These are phyloP conservation scores for Habroteleia sp. DNA, from an alignment of 2,888 invertebrate genomes.

Conservation along the genomic window DNA sequence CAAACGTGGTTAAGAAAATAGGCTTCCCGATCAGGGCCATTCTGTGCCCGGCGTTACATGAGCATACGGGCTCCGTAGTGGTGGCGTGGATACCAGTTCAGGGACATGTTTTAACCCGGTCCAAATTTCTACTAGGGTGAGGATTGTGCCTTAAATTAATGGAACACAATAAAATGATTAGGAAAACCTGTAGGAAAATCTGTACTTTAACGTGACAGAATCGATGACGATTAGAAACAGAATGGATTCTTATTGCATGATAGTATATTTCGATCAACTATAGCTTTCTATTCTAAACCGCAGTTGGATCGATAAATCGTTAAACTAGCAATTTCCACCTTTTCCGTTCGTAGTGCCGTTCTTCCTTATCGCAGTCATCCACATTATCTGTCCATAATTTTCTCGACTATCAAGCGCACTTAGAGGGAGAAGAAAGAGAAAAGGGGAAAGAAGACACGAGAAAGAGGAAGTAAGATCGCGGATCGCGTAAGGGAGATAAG, in stretches of 20 bases:
- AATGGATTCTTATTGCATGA: constrained; percentile 42
- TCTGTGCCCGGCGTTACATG: too few relatives aligned
- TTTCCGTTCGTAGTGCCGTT: constrained; percentile 56
- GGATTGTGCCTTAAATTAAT: too few relatives aligned
- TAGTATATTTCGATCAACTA: constrained; percentile 41
- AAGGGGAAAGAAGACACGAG: constrained; percentile 34
- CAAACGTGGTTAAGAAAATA: too few relatives aligned
- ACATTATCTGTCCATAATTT: constrained; percentile 64
- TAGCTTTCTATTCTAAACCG: constrained; percentile 57
- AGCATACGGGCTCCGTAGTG: too few relatives aligned
- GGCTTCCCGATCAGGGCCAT: too few relatives aligned
- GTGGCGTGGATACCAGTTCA: too few relatives aligned
- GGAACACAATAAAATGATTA: constrained; percentile 31
- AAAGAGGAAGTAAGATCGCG: too few relatives aligned
- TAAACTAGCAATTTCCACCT: constrained; percentile 61
- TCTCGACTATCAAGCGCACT: constrained; percentile 52
- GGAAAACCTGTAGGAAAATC: constrained; percentile 11
- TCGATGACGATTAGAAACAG: constrained; percentile 57
- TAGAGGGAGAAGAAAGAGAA: constrained; percentile 46
- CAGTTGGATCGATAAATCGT: constrained; percentile 63
- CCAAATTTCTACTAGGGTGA: too few relatives aligned
- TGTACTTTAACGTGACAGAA: constrained; percentile 36
- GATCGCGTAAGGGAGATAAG: constrained; percentile 34
- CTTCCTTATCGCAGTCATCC: constrained; percentile 63
- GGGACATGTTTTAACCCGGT: too few relatives aligned